phyloP scores from a whole-genome alignment of 2,113 vertebrate species.

The Psittacara wagleri region DNA sequence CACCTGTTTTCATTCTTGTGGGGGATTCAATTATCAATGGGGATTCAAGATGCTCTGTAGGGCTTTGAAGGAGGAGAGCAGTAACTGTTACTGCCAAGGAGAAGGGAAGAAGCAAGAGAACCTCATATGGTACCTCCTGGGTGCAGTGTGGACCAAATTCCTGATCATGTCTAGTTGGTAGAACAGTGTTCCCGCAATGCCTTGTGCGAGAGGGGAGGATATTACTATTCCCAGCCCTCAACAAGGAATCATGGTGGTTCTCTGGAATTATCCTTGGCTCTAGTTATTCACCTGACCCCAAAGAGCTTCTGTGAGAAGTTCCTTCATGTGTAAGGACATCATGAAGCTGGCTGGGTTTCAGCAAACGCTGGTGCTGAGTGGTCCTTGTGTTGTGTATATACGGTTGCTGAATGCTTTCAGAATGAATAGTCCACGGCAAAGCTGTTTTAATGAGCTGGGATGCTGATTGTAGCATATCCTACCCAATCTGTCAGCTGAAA shows the following conservation, averaged over 20 bases:
- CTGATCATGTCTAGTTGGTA: neutral
- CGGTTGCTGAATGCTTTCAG: neutral
- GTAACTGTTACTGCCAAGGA: neutral
- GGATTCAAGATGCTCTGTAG: neutral
- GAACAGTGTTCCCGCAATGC: neutral
- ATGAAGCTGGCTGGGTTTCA: constrained; percentile 2
- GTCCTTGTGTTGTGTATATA: neutral
- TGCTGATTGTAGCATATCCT: neutral
- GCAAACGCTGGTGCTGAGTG: neutral
- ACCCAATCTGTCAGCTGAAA: constrained; percentile 15
- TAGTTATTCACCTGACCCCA: neutral
- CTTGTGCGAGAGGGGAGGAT: neutral
- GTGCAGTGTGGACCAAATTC: neutral
- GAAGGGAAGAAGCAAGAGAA: neutral
- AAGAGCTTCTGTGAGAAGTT: neutral
- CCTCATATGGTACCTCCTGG: neutral
- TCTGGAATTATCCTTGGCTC: neutral
- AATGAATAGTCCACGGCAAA: neutral
- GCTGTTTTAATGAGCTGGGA: constrained; percentile 47
- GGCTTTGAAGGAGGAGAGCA: neutral
- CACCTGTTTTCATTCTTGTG: neutral
- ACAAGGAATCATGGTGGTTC: neutral
- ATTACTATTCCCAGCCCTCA: neutral
- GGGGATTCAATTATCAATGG: neutral
- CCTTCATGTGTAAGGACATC: neutral